Base-by-base conservation (phyloP, 2,888 invertebrate genomes). In the Furcula furcula region DNA sequence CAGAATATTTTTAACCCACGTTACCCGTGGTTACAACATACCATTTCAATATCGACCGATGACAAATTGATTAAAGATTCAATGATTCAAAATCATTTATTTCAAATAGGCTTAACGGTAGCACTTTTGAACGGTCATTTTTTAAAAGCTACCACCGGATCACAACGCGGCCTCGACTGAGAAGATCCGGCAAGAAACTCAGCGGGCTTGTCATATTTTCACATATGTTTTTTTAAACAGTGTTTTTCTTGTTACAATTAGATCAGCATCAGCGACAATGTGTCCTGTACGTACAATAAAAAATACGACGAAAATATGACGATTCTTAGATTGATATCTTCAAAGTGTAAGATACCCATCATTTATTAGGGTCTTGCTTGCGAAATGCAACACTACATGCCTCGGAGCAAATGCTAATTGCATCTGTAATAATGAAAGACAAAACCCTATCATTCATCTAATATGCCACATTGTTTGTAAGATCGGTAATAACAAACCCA, bases 401-500 rank as follows among this genome's bases (percentile, higher is more conserved):
- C n/a, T 28, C 15, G 10, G 20, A 11, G 21, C 13, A 11, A 27
- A 34, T 15, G 7, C 11, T 28, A 28, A 28, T 15, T 11, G 11
- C 19, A n/a, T 21, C 7, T 21, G 37, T 37, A 40, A 50, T 50
- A 35, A 45, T 34, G 23, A 29, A 21, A 40, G 44, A 47, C 47
- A 42, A 58, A 43, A 60, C 47, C 57, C 65, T 54, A 55, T 58
- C 68, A 65, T 71, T 62, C 52, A 50, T 64, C 55, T 76, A 76
- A 81, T 76, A 65, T 70, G 54, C 68, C 49, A 52, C 66, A 74
- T 76, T 76, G 74, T 73, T 66, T n/a, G n/a, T n/a, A n/a, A 56
- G 62, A 66, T 75, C 64, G 44, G 41, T 65, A 69, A 76, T 70
- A 65, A 74, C 59, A 66, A 65, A 69, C 60, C 44, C 49, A 66